Base-by-base conservation (phyloP, 2,797 vertebrate species). In the Dendrocincla fuliginosa region DNA sequence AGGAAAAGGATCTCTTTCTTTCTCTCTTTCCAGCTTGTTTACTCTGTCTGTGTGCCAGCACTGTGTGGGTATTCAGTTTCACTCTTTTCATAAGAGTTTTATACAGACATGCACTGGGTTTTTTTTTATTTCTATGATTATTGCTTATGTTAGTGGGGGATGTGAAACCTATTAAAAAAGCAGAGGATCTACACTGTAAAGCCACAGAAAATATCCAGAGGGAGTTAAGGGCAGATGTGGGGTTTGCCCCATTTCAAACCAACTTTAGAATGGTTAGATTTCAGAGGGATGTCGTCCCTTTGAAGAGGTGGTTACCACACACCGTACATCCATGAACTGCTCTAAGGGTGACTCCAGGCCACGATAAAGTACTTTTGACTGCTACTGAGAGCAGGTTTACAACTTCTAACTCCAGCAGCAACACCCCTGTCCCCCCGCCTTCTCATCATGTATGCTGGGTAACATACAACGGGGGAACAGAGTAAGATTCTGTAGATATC, bases 401-500 rank as follows among this genome's bases (percentile, higher is more conserved):
- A 78, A 63, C 39, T 90, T 88, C 5, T 67, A 69, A 37, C 33
- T 91, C 59, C 61, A 71, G 63, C n/a, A 92, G 46, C 46, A 53
- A 53, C 70, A 11, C 42, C 3, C 13, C 24, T 5, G 2, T 9
- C 20, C 11, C 20, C 44, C 44, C 18, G 7, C 44, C 22, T 64
- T 71, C 55, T 71, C 6, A 2, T 87, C 69, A 5, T 84, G 11
- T 78, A 4, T 49, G 8, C 78, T 85, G 84, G 52, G n/a, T 79
- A 59, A 33, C 84, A 56, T 47, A 39, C 1, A 12, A 8, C 28
- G 33, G 46, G 32, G 32, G 44, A 91, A 46, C 59, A 67, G 73
- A 87, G 82, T 92, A 89, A 92, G 73, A 74, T 86, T 96, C 73
- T 90, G 63, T 70, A 81, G 59, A n/a, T 96, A 91, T 67, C 89